phyloP scores from a whole-genome alignment of 2,888 invertebrate genomes.

The Trissoscelio sp. region DNA sequence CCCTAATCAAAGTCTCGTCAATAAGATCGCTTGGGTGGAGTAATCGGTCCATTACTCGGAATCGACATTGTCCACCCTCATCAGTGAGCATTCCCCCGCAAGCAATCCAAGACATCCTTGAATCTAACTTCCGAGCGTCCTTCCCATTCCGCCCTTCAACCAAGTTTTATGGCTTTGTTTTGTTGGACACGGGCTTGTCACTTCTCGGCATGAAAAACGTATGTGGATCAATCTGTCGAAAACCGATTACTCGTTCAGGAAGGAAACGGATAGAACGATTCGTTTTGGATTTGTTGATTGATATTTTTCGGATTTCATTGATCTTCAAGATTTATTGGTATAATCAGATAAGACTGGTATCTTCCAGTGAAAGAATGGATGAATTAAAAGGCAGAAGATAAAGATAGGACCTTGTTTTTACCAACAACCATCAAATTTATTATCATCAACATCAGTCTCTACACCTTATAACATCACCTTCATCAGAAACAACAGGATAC shows the following conservation, averaged over 20 bases:
- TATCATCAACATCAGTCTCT: too few relatives aligned
- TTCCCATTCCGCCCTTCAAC: conserved; percentile 67
- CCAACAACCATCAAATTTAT: too few relatives aligned
- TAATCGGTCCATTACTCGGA: conserved; percentile 83
- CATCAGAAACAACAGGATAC: too few relatives aligned
- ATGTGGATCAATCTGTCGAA: conserved; percentile 51
- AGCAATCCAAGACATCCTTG: conserved; percentile 64
- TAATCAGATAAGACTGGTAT: too few relatives aligned
- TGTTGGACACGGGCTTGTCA: conserved; percentile 41
- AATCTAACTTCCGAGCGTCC: conserved; percentile 73
- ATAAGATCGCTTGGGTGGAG: conserved; percentile 82
- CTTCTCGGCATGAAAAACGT: conserved; percentile 42
- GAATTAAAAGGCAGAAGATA: too few relatives aligned
- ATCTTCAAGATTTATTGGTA: neutral
- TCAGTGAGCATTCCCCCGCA: conserved; percentile 48
- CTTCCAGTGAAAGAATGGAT: too few relatives aligned
- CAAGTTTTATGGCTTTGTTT: conserved; percentile 59
- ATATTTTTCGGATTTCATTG: neutral
- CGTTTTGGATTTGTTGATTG: neutral
- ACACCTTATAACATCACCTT: too few relatives aligned
- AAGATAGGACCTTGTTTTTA: too few relatives aligned
- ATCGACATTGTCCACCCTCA: conserved; percentile 81
- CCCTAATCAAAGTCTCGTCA: conserved; percentile 84
- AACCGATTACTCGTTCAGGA: conserved; percentile 29
- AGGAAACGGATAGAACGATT: neutral